Conservation (phyloP, 2,888 invertebrate genomes). For the Bursaphelenchus okinawaensis region DNA sequence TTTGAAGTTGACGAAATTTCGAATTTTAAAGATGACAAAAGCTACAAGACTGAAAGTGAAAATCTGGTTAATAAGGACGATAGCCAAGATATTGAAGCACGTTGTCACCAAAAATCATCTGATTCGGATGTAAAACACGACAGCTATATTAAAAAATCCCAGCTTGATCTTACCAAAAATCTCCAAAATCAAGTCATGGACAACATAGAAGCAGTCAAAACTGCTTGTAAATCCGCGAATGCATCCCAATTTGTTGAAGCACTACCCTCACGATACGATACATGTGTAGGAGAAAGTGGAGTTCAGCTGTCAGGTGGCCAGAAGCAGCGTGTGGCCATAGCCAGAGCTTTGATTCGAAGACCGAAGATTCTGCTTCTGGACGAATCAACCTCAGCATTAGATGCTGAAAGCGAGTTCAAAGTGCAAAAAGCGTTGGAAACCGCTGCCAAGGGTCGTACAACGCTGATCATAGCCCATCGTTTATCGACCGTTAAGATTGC, state of each 20-base stretch:
- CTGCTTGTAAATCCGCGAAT: constrained; percentile 58
- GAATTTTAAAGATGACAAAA: no score
- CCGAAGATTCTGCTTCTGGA: constrained; percentile 29
- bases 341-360: constrained; percentile 38
- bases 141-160: no score
- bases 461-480: constrained; percentile 61
- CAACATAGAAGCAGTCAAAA: constrained; percentile 1
- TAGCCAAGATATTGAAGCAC: no score
- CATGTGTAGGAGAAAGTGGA: constrained; percentile 34
- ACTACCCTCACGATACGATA: constrained; percentile 33
- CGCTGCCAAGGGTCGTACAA: constrained; percentile 58
- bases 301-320: constrained; percentile 47
- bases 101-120: no score
- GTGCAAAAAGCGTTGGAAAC: constrained; percentile 63
- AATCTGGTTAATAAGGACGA: no score
- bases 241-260: constrained; percentile 59
- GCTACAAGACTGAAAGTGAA: no score
- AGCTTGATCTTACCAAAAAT: no score
- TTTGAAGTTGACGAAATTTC: no score
- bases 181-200: no score
- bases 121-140: no score
- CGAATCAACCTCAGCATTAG: constrained; percentile 31
- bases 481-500: constrained; percentile 62
- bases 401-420: constrained; percentile 38
- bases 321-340: constrained; percentile 57